These are phyloP conservation scores for Ardeotis arabs DNA, from an alignment of 2,113 vertebrate genomes.

Conservation along the genomic window DNA sequence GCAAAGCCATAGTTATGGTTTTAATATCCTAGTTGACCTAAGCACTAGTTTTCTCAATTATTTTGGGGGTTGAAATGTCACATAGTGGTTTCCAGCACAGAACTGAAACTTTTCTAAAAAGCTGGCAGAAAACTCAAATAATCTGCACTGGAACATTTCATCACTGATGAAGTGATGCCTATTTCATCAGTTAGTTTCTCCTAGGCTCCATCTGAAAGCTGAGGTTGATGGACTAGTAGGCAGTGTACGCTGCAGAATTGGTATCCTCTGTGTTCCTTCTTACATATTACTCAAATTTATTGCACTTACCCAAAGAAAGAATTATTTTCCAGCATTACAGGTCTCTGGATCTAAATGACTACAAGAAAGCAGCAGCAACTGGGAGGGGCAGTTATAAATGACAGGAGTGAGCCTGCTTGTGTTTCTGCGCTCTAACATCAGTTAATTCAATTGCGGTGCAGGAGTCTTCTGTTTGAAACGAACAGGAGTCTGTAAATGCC, in stretches of 20 bases:
- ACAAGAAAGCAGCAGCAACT: background rate
- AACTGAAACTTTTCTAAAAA: background rate
- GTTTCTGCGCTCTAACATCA: background rate
- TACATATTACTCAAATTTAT: background rate
- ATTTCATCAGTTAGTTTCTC: background rate
- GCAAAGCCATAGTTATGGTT: background rate
- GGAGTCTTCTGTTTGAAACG: background rate
- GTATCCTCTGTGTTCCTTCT: background rate
- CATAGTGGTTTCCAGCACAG: background rate
- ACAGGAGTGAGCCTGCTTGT: background rate
- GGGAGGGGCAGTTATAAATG: background rate
- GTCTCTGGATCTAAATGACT: background rate
- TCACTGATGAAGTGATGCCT: background rate
- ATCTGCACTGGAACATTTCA: background rate
- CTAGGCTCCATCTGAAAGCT: background rate
- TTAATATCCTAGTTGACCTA: background rate
- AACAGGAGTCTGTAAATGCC: background rate
- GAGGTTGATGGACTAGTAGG: background rate
- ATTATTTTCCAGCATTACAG: background rate
- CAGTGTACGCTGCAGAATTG: background rate
- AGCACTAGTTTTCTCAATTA: background rate
- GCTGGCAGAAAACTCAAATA: background rate
- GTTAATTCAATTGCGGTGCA: background rate
- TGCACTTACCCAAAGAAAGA: background rate
- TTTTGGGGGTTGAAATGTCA: background rate